Percentiles rank a stretch among this genome's conserved stretches.
These are phyloP conservation scores for Scaptomyza hsui DNA, from an alignment of 1,140 invertebrate species.

Conservation along the genomic window DNA sequence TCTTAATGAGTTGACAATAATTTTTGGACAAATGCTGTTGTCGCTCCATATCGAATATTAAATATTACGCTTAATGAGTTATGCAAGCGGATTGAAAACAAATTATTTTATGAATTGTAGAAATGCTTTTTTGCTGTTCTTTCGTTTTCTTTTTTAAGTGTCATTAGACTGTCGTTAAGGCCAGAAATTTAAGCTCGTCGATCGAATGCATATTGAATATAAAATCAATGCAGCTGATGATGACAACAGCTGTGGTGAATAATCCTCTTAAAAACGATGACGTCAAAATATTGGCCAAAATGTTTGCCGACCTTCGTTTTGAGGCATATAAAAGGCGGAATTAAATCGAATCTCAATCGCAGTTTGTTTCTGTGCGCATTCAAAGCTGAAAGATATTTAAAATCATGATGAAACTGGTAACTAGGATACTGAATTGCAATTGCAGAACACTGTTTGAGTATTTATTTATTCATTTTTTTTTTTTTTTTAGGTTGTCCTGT, in stretches of 20 bases:
- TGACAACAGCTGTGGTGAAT: not conserved
- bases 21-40: conserved; percentile 19
- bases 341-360: conserved; percentile 34
- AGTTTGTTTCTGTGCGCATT: conserved; percentile 55
- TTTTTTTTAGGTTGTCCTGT: conserved; percentile 57
- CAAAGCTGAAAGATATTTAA: conserved; percentile 24
- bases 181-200: conserved; percentile 59
- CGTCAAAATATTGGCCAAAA: conserved; percentile 3
- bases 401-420: conserved; percentile 76
- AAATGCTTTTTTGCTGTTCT: not conserved
- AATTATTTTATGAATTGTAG: conserved; percentile 28
- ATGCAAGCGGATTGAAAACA: conserved; percentile 65
- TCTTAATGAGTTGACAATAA: conserved; percentile 34
- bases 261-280: not conserved
- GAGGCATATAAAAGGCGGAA: conserved; percentile 52
- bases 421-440: not conserved
- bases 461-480: not conserved
- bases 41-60: conserved; percentile 20
- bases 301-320: conserved; percentile 22
- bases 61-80: not conserved
- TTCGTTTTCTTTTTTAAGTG: conserved; percentile 15
- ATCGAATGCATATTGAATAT: conserved; percentile 69
- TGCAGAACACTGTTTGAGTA: too few relatives aligned
- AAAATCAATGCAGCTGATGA: conserved; percentile 53
- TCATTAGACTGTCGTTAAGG: conserved; percentile 63